phyloP scores from a whole-genome alignment of 1,140 invertebrate species.

The Hyles vespertilio region DNA sequence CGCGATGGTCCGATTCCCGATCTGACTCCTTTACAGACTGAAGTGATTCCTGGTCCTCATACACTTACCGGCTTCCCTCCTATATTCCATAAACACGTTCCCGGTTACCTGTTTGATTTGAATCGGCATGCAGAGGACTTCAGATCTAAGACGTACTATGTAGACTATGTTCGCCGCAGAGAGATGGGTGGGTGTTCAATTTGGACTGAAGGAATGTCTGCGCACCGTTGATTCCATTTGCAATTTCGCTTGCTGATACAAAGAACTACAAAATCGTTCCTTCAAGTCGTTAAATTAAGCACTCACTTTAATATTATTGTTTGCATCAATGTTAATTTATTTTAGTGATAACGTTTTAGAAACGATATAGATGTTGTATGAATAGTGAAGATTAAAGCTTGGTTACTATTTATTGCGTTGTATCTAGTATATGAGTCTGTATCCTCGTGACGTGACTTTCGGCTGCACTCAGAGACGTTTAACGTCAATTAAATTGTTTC shows the following conservation, averaged over 20 bases:
- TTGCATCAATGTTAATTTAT: constrained; percentile 34
- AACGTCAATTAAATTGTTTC: too few relatives aligned
- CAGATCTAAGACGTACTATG: constrained; percentile 68
- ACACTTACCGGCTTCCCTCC: constrained; percentile 64
- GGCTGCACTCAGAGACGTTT: too few relatives aligned
- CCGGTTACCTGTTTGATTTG: constrained; percentile 61
- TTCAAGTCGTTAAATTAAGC: constrained; percentile 64
- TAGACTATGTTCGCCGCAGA: constrained; percentile 70
- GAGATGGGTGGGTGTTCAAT: constrained; percentile 73
- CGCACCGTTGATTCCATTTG: constrained; percentile 15
- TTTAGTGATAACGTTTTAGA: constrained; percentile 6
- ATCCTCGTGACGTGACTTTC: too few relatives aligned
- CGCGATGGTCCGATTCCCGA: constrained; percentile 62
- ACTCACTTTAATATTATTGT: constrained; percentile 55
- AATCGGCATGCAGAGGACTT: constrained; percentile 65
- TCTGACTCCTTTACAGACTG: constrained; percentile 45
- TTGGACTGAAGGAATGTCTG: constrained; percentile 54
- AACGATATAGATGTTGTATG: not conserved
- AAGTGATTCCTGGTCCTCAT: constrained; percentile 47
- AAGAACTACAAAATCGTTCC: constrained; percentile 49
- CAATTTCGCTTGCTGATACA: constrained; percentile 25
- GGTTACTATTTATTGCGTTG: not conserved
- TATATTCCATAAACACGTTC: constrained; percentile 66
- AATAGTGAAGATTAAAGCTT: constrained; percentile 8
- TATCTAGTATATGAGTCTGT: too few relatives aligned